Evolutionary conservation across 2,888 invertebrate species (phyloP), one percentile per base, ranked within the genome.

Genomic region (Melolontha melolontha): DNA sequence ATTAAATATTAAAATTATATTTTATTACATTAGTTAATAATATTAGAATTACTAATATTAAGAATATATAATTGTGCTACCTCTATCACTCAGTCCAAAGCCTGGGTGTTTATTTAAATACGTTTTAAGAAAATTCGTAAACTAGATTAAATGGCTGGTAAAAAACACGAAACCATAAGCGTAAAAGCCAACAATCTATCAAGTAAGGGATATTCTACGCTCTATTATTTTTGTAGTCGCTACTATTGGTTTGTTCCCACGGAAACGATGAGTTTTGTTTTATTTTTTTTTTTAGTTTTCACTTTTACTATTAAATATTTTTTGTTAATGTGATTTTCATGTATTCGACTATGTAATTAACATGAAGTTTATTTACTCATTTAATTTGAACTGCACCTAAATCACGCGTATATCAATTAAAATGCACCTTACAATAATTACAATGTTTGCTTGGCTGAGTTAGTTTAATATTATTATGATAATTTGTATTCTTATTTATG

Each of bases 251-350:
- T 49, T 39, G 67, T 68, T 68, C 67, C 67, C 67, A 68, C 67
- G 67, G 67, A 68, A 68, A 64, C 67, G 67, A 66, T 66, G 66
- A 66, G 66, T 66, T 66, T 66, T 66, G 49, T 66, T 57, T 66
- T 66, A 50, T 59, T 27, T 50, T 50, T 55, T 34, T 34, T 52
- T 34, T 62, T 62, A 34, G 44, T 29, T 62, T 62, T 47, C 59
- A 47, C 47, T 62, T 62, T 62, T 34, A 62, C 59, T 62, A 34
- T 27, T 62, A 27, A 47, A 12, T 34, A 42, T 17, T 62, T 62
- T 62, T 49, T 47, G 39, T 62, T 62, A 62, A 62, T 62, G 59
- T 62, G 29, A 5, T 29, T 62, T 62, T 62, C 47, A 34, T 62
- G 59, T 62, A 49, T 49, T 17, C 22, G 27, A 14, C 8, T 10